A percentile compares a stretch with the other conserved stretches of the same genome.
Evolutionary conservation across 2,113 vertebrate species (phyloP).

Genomic region (Euleptes europaea): DNA sequence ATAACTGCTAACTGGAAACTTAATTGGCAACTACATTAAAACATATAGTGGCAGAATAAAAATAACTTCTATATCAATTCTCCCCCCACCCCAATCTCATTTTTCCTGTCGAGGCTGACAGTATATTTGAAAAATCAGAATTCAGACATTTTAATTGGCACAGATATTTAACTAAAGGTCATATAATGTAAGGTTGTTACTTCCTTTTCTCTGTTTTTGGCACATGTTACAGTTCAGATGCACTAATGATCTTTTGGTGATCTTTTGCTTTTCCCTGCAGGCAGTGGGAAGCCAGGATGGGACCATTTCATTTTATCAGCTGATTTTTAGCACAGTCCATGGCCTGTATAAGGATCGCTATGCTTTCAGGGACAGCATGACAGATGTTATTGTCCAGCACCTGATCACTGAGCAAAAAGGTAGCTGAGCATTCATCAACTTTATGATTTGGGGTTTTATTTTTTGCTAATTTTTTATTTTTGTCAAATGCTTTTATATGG

Average conservation of each 20-base stretch:
- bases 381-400: conserved; percentile 96
- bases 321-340: conserved; percentile 96
- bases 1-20: background rate
- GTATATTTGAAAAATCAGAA: background rate
- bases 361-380: conserved; percentile 96
- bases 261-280: conserved; percentile 65
- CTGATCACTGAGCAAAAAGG: conserved; percentile 95
- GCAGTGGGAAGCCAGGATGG: conserved; percentile 96
- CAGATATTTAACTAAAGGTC: background rate
- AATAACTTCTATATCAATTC: background rate
- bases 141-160: background rate
- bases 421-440: conserved; percentile 31
- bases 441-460: background rate
- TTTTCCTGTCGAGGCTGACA: background rate
- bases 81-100: too few relatives aligned
- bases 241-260: background rate
- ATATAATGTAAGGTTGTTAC: background rate
- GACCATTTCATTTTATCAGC: conserved; percentile 93
- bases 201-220: background rate
- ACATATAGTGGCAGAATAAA: background rate
- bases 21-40: background rate
- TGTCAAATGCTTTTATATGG: background rate
- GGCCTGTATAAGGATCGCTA: conserved; percentile 97
- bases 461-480: too few relatives aligned
- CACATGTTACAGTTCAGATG: background rate